Conservation (phyloP, 64 coral and sea anemone species). For the Orbicella faveolata region DNA sequence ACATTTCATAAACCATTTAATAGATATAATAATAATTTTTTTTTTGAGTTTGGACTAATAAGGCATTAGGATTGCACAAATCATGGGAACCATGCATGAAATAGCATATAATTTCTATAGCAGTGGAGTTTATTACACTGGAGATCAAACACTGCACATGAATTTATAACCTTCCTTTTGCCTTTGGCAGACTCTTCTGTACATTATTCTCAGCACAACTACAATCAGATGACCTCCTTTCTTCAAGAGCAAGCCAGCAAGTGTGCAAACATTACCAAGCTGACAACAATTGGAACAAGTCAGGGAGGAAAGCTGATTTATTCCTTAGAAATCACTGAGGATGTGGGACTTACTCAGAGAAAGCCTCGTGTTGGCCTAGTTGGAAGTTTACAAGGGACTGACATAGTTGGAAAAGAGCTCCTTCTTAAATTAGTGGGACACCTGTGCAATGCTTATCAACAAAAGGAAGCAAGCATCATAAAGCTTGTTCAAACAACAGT, state of each 20-base stretch:
- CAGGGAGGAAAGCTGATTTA: conserved; percentile 65
- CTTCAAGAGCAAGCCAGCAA: conserved; percentile 54
- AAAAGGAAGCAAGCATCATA: conserved; percentile 46
- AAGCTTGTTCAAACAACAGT: conserved; percentile 70
- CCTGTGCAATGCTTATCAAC: conserved; percentile 60
- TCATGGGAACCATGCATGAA: too few species aligned
- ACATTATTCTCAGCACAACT: conserved; percentile 68
- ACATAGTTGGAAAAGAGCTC: conserved; percentile 77
- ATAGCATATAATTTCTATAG: too few species aligned
- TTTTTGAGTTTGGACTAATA: too few species aligned
- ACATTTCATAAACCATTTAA: too few species aligned
- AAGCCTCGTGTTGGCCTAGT: conserved; percentile 80
- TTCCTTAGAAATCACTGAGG: conserved; percentile 64
- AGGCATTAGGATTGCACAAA: too few species aligned
- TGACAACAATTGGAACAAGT: conserved; percentile 70
- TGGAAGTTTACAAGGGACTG: conserved; percentile 78
- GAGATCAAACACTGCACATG: background rate
- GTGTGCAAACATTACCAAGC: conserved; percentile 55
- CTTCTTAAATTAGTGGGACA: conserved; percentile 78
- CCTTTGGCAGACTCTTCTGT: conserved; percentile 11
- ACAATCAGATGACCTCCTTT: conserved; percentile 47
- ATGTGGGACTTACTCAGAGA: background rate
- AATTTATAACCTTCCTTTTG: background rate
- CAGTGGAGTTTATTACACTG: background rate
- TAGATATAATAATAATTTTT: too few species aligned